These are phyloP conservation scores for Penaeus chinensis DNA, from an alignment of 1,140 invertebrate genomes.

Conservation along the genomic window DNA sequence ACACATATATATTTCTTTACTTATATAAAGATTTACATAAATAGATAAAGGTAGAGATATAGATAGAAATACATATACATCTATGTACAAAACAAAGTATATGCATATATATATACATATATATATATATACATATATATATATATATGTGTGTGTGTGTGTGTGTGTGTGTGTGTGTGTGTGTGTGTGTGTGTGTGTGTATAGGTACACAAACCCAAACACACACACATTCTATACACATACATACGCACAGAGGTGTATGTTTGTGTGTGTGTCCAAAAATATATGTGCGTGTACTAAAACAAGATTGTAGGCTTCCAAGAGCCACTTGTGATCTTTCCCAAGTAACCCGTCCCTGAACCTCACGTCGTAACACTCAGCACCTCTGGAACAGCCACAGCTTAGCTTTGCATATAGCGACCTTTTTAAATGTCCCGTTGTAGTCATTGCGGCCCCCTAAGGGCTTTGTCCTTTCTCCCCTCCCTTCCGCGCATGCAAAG, in stretches of 20 bases:
- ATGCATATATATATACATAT: slow-evolving; percentile 9
- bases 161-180: background rate
- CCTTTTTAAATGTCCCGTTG: too few species aligned
- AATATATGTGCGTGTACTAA: background rate
- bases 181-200: background rate
- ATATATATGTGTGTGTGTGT: background rate
- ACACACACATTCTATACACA: background rate
- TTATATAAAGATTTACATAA: background rate
- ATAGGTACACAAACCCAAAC: background rate
- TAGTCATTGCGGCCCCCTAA: too few species aligned
- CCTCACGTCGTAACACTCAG: too few species aligned
- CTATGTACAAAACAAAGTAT: background rate
- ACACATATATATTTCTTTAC: background rate
- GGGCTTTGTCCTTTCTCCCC: too few species aligned
- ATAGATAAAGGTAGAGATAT: background rate
- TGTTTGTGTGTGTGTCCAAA: background rate
- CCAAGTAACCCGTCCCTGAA: too few species aligned
- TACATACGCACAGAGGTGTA: background rate
- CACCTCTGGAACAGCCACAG: too few species aligned
- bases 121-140: slow-evolving; percentile 20
- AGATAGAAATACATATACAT: slow-evolving; percentile 7
- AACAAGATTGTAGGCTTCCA: too few species aligned
- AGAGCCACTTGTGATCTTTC: too few species aligned
- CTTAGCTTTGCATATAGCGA: too few species aligned
- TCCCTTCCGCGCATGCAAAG: too few species aligned